Evolutionary conservation across 2,797 vertebrate genomes (phyloP), one percentile per base, ranked within the genome.

Genomic region (Channallabes apus): DNA sequence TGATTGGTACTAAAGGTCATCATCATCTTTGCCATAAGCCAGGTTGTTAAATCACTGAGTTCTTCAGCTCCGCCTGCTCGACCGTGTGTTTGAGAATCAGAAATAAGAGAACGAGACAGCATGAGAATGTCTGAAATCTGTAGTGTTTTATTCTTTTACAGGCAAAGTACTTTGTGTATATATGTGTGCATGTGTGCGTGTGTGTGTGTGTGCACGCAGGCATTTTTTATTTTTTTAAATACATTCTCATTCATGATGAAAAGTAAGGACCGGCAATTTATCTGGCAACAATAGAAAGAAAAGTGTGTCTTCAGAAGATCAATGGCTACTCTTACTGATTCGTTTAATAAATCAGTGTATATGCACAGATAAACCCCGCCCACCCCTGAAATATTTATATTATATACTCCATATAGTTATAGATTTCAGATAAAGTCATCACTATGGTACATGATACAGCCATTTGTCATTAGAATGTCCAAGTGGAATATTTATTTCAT

Each of bases 191-290:
- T 75, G 72, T 82, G 59, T 41, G 51, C 84, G 69, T 82, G 51
- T 85, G 85, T 85, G 82, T 87, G 75, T 62, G 12, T 62, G 76
- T 71, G 64, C 54, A 64, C 75, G 61, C 81, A 85, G 79, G 73
- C 27, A 85, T 29, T 32, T 67, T 87, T 38, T 38, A 5, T 38
- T 38, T 93, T 51, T 51, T 51, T 12, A 51, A 93, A 94, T 95
- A 95, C 95, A 95, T 95, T 95, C 94, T 94, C 92, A 93, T 93
- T 93, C 88, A 92, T 90, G 91, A 93, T 90, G 91, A 92, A 88
- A 89, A 92, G 90, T 92, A 91, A 89, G 89, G 89, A 89, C 90
- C 88, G 92, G 91, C 89, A 92, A 93, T 92, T 94, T 95, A 94
- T 91, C 92, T 94, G 93, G 76, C 32, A 78, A 61, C 32, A 94